Base-by-base conservation (phyloP, 2,888 invertebrate species). In the Orthonevra nobilis region DNA sequence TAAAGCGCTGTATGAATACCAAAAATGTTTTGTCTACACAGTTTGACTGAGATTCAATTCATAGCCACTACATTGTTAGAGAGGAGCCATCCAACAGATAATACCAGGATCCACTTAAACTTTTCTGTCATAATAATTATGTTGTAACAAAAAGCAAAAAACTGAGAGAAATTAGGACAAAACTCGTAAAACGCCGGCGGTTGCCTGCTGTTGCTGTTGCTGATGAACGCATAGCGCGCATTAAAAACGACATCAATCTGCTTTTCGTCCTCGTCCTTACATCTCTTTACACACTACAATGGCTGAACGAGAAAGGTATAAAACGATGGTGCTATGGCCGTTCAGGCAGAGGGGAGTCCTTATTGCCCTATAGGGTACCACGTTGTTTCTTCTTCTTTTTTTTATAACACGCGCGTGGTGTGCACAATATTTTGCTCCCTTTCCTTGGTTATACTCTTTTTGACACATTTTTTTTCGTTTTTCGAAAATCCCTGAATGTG, bases 61-160 rank as follows among this genome's bases (percentile, higher is more conserved):
- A n/a, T n/a, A n/a, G n/a, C n/a, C n/a, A n/a, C n/a, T n/a, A n/a
- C n/a, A n/a, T n/a, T n/a, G n/a, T n/a, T n/a, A n/a, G n/a, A n/a
- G n/a, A n/a, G 36, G 17, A 34, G 46, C 36, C 64, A 77, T 64
- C 75, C 60, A 72, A 61, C 66, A 73, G 79, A 73, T 79, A 79
- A 73, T 73, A 69, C 66, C 66, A 56, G 48, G 66, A 79, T 79
- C 79, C 73, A 73, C 79, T 79, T 79, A 79, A 79, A 79, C 79
- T 60, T 73, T 79, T 79, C 66, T 79, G 54, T 79, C 73, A 66
- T 73, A 68, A 73, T 79, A 79, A 79, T 79, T 79, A 79, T 73
- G 79, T 79, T 79, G 79, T 79, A 61, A 73, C 66, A 79, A 73
- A 79, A 72, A n/a, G n/a, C n/a, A n/a, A n/a, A n/a, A n/a, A n/a